Evolutionary conservation across 2,797 vertebrate species (phyloP).

Genomic region (Enteromius radiatus): DNA sequence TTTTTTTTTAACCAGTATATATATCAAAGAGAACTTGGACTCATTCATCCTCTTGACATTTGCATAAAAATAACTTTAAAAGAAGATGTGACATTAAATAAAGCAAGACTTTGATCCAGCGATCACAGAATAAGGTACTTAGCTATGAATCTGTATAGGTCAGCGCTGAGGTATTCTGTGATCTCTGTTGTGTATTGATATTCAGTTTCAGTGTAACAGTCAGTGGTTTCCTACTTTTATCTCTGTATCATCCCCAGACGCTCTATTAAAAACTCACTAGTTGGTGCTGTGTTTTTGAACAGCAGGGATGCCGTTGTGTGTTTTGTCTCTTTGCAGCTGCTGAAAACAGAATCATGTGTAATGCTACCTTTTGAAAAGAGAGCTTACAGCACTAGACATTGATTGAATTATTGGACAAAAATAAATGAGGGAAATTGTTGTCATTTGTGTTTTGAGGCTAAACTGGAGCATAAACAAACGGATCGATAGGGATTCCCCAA

Average conservation of each 20-base stretch:
- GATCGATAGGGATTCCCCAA: not conserved
- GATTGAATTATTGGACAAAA: constrained; percentile 4
- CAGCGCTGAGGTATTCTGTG: not conserved
- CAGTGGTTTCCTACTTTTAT: constrained; percentile 18
- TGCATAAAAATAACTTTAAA: constrained; percentile 14
- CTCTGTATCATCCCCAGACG: not conserved
- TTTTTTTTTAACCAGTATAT: not conserved
- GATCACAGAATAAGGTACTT: constrained; percentile 3
- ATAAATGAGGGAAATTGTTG: not conserved
- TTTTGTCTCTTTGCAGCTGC: not conserved
- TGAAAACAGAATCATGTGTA: not conserved
- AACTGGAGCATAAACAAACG: not conserved
- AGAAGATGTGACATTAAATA: not conserved
- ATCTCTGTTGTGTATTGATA: constrained; percentile 20
- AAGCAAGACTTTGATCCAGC: constrained; percentile 29
- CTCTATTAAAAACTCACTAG: not conserved
- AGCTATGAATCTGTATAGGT: constrained; percentile 3
- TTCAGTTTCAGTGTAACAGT: not conserved
- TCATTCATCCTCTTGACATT: constrained; percentile 1
- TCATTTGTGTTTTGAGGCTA: not conserved
- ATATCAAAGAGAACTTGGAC: not conserved
- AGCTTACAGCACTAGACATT: not conserved
- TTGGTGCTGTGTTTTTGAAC: not conserved
- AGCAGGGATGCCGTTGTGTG: not conserved
- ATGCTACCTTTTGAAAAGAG: constrained; percentile 5